These are phyloP conservation scores for Lepidochrysops patricia DNA, from an alignment of 2,888 invertebrate species.

Conservation along the genomic window DNA sequence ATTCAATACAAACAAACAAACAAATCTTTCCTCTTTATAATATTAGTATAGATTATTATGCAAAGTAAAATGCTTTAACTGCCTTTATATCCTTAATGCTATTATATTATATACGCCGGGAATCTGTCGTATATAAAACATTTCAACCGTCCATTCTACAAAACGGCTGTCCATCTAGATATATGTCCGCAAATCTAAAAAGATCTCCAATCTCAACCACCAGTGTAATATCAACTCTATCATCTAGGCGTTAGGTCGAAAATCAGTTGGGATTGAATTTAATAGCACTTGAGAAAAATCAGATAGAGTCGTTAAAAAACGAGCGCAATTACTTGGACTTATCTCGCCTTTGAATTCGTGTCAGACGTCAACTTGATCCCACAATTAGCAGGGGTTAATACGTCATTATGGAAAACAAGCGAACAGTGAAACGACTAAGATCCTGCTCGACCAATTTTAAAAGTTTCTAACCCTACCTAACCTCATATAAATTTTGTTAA, in stretches of 20 bases:
- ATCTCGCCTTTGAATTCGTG: conserved; percentile 42
- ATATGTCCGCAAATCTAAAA: conserved; percentile 42
- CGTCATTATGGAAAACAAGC: neutral
- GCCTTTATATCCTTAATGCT: conserved; percentile 31
- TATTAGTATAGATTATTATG: no score
- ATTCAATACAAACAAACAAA: no score
- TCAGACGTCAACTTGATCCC: conserved; percentile 52
- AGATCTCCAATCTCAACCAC: conserved; percentile 15
- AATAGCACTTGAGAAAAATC: conserved; percentile 47
- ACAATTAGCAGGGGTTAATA: conserved; percentile 57
- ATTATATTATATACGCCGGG: conserved; percentile 52
- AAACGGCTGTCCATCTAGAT: conserved; percentile 69
- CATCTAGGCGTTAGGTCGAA: conserved; percentile 23
- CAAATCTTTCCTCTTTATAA: no score
- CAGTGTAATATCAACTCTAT: conserved; percentile 27
- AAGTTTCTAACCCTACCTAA: no score
- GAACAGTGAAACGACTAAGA: neutral
- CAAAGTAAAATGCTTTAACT: neutral
- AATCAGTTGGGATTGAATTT: conserved; percentile 38
- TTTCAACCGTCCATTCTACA: conserved; percentile 61
- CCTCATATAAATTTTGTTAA: no score
- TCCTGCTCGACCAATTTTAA: no score
- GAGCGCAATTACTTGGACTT: conserved; percentile 63
- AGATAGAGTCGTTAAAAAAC: conserved; percentile 69
- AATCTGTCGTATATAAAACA: conserved; percentile 65